Evolutionary conservation across 2,113 vertebrate genomes (phyloP), one percentile per base, ranked within the genome.

Genomic region (Tricholaema leucomelas): DNA sequence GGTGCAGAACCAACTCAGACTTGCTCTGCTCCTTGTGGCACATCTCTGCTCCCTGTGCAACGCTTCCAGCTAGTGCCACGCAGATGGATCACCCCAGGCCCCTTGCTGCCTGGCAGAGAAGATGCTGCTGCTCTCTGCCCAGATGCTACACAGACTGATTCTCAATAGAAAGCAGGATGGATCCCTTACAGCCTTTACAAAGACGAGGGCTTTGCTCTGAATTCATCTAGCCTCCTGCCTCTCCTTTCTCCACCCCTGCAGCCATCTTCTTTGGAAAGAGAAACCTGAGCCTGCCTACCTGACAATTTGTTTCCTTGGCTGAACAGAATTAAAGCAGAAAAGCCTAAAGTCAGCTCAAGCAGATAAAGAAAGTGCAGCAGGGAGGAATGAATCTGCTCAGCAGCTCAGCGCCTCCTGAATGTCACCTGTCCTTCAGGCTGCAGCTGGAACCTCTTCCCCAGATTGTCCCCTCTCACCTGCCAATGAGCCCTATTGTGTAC

Each of bases 291-390:
- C 12, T 31, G 17, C 31, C 14, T 31, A 6, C 73, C 85, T 86
- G 92, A 92, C 92, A 92, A 95, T 88, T 46, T 85, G 91, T 96
- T 92, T 92, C 89, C 87, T 93, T 91, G 69, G 86, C 76, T 75
- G 92, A 96, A 94, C 38, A 2, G 95, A 96, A 97, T 97, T 93
- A 96, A 96, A 96, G 73, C 61, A 33, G 65, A 60, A 76, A 85
- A 94, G 92, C 79, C 89, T 74, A 15, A 90, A 96, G 95, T 92
- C 91, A 93, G 78, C 63, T 88, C 94, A 75, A 40, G 65, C 73
- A 85, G 92, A 95, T 92, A 97, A 95, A 96, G 87, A 21, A 71
- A 87, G 87, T 12, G 88, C 86, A 78, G 81, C 61, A 44, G 3
- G 8, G 94, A 83, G 85, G 93, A 88, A 96, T 93, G 95, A 50